Percentiles rank a stretch among this genome's conserved stretches.
Evolutionary conservation across 2,888 invertebrate species (phyloP).

Genomic region (Maniola hyperantus): DNA sequence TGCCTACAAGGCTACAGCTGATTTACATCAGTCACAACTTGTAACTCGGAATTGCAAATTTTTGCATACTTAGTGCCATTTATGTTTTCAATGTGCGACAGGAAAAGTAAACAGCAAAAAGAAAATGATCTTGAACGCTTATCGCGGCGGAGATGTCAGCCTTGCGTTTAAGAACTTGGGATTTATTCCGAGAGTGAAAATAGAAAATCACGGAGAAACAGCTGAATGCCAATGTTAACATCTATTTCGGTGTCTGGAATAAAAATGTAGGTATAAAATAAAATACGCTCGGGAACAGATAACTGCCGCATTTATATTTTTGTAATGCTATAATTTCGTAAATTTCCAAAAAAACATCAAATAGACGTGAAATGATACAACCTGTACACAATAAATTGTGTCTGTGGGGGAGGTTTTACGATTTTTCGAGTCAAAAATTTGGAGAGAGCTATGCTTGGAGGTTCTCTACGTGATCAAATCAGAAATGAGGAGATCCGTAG

Average conservation of each 20-base stretch:
- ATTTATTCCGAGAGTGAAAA: slow-evolving; percentile 70
- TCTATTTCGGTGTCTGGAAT: slow-evolving; percentile 64
- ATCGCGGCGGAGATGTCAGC: slow-evolving; percentile 61
- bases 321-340: slow-evolving; percentile 38
- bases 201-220: slow-evolving; percentile 70
- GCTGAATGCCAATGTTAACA: slow-evolving; percentile 77
- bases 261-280: slow-evolving; percentile 49
- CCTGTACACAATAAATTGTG: slow-evolving; percentile 28
- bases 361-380: slow-evolving; percentile 30
- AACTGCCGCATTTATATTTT: slow-evolving; percentile 36
- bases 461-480: too few relatives aligned
- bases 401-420: slow-evolving; percentile 25
- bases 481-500: too few relatives aligned
- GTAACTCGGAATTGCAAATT: too few relatives aligned
- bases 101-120: neutral
- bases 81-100: too few relatives aligned
- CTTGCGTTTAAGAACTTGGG: slow-evolving; percentile 57
- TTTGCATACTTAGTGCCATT: too few relatives aligned
- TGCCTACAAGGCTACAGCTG: too few relatives aligned
- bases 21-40: too few relatives aligned
- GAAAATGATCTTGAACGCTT: slow-evolving; percentile 19
- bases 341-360: slow-evolving; percentile 36
- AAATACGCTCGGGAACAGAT: slow-evolving; percentile 42
- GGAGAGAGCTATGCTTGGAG: too few relatives aligned
- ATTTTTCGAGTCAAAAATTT: slow-evolving; percentile 14